Evolutionary conservation across 2,888 invertebrate species (phyloP), one percentile per base, ranked within the genome.

Genomic region (Brachypterus glaber): DNA sequence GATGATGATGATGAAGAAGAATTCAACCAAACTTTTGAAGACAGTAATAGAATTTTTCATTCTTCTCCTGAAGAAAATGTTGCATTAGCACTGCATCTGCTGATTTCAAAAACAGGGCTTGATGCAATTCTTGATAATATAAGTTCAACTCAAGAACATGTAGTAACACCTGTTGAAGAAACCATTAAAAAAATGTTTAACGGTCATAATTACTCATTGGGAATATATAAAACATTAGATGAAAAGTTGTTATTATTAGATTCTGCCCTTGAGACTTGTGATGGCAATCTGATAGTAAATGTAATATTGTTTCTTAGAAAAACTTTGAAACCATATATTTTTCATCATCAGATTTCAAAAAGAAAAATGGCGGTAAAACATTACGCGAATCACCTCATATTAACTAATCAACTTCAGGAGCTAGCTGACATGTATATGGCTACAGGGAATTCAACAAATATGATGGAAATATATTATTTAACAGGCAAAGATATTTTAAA

Each of bases 1-100:
- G 86, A 86, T 48, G 84, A 83, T 43, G 83, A 82, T 50, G 80
- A 82, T 17, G 50, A n/a, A n/a, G n/a, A n/a, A n/a, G n/a, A n/a
- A n/a, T n/a, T n/a, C 7, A 27, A 9, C 12, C 4, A 5, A 9
- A 9, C 7, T 31, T 11, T 17, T 16, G 8, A 33, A 17, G 33
- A 17, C 7, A n/a, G n/a, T 5, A 45, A 50, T 34, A 34, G 38
- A 15, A 34, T 57, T 16, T 59, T 59, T 44, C 47, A 47, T 32
- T 47, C 53, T 8, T 41, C 46, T 16, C 35, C 51, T 25, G 58
- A 58, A 39, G 52, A 57, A 21, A 53, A 40, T 32, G 50, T 43
- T 37, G 46, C 48, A 25, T 44, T 62, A 18, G 57, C 60, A 8
- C 55, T 62, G 25, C 54, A 60, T 50, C 52, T 59, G 5, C 38